Evolutionary conservation across 2,797 vertebrate species (phyloP).

Genomic region (Acridotheres tristis): DNA sequence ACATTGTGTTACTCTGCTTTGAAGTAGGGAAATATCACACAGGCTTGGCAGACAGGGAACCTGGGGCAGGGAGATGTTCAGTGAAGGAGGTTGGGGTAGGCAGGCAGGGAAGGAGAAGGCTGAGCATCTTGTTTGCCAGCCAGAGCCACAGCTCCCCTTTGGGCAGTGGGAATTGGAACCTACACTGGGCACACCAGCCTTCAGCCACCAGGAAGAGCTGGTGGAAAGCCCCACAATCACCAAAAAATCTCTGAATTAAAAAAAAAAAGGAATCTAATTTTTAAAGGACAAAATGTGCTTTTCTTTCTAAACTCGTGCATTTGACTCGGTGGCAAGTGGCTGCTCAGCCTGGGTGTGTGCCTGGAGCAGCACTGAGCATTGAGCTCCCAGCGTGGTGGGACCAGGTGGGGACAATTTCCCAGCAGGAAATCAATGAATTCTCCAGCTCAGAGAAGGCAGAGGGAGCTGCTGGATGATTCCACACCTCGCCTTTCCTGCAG

Average conservation of each 20-base stretch:
- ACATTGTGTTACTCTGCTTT: background rate
- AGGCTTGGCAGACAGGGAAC: background rate
- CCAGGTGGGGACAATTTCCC: background rate
- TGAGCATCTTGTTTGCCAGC: background rate
- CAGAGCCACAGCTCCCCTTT: background rate
- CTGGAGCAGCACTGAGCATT: accelerated
- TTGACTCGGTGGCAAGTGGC: background rate
- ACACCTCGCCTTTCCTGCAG: too few relatives aligned
- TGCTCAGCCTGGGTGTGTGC: accelerated
- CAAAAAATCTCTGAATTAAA: background rate
- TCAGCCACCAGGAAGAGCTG: background rate
- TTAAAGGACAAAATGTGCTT: background rate
- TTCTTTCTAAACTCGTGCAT: background rate
- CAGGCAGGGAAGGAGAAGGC: background rate
- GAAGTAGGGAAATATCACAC: background rate
- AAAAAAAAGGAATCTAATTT: background rate
- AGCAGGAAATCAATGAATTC: background rate
- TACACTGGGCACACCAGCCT: accelerated
- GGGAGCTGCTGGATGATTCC: background rate
- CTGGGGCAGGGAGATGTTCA: background rate
- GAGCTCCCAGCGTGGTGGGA: background rate
- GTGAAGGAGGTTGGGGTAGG: background rate
- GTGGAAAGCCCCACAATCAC: background rate
- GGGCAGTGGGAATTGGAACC: background rate
- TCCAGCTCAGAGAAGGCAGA: background rate